Evolutionary conservation across 92 coral and sea anemone genomes (phyloP), one percentile per base, ranked within the genome.

Genomic region (Zoanthus solanderi): DNA sequence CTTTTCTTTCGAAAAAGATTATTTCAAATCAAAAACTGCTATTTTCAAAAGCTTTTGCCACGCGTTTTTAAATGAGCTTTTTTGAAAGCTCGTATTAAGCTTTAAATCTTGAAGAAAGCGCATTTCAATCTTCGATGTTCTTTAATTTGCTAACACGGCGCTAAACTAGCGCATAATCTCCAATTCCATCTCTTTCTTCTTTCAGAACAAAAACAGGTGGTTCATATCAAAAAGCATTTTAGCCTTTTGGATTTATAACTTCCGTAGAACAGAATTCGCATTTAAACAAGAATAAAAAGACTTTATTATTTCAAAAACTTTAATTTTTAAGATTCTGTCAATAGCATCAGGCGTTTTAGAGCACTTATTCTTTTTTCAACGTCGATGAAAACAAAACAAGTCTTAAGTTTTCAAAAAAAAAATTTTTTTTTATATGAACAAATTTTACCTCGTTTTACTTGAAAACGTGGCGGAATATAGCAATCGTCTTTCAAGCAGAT

Each of bases 211-310:
- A 34, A 69, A 31, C 75, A 69, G 75, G 75, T 69, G 75, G 31
- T 0, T 11, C 5, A 30, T 17, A 30, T 69, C 3, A 69, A 6
- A 34, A 34, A 11, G 5, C 4, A 31, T 11, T 69, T 69, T 69
- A 30, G 6, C 17, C 46, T 69, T 31, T 30, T 7, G 31, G 75
- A 69, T 15, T 28, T 77, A 53, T 28, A 54, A 54, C 54, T 77
- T 77, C 23, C 44, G 53, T 30, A 37, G 82, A 77, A 77, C 31
- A 77, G 23, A 77, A 53, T 31, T 77, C 67, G 37, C 82, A 53
- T 54, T 53, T 30, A 28, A 17, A 12, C 30, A n/a, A 54, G 48
- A 77, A 77, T 14, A 29, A 54, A 23, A 77, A 53, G 11, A 77
- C 28, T 52, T 13, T 16, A 54, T 77, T 34, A 77, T 56, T 77